phyloP scores from a whole-genome alignment of 2,888 invertebrate genomes.

The Calameuta idolon region DNA sequence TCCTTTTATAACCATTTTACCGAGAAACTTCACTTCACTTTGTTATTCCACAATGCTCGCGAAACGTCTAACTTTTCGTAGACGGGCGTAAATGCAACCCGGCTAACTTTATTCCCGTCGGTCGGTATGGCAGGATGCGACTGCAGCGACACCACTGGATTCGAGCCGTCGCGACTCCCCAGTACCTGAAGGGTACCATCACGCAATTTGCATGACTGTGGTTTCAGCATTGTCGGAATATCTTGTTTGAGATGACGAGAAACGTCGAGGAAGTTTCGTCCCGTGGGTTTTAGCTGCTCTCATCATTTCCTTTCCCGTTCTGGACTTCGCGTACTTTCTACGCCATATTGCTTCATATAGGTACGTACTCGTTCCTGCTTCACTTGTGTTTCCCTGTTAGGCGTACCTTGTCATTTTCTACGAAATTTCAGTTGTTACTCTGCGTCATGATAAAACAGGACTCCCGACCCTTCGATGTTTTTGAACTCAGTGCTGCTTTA shows the following conservation, averaged over 20 bases:
- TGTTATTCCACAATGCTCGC: neutral
- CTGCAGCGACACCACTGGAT: neutral
- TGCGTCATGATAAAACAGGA: neutral
- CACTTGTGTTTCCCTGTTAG: neutral
- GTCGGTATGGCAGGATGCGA: neutral
- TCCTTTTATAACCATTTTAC: neutral
- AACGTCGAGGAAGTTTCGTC: conserved; percentile 31
- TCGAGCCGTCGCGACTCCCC: neutral
- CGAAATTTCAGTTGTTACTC: neutral
- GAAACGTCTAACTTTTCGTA: conserved; percentile 4
- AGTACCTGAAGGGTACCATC: neutral
- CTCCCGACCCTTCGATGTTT: too few relatives aligned
- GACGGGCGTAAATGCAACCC: neutral
- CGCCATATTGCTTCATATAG: neutral
- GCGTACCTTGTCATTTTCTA: neutral
- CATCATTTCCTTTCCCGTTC: neutral
- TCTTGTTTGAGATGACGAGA: conserved; percentile 35
- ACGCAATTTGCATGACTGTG: conserved; percentile 38
- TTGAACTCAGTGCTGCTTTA: too few relatives aligned
- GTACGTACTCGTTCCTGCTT: neutral
- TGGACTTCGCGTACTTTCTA: neutral
- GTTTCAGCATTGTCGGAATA: conserved; percentile 34
- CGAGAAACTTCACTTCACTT: neutral
- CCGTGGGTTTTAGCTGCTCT: conserved; percentile 6
- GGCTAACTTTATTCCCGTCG: conserved; percentile 8